Evolutionary conservation across 2,888 invertebrate genomes (phyloP).

Genomic region (Tridacna gigas): DNA sequence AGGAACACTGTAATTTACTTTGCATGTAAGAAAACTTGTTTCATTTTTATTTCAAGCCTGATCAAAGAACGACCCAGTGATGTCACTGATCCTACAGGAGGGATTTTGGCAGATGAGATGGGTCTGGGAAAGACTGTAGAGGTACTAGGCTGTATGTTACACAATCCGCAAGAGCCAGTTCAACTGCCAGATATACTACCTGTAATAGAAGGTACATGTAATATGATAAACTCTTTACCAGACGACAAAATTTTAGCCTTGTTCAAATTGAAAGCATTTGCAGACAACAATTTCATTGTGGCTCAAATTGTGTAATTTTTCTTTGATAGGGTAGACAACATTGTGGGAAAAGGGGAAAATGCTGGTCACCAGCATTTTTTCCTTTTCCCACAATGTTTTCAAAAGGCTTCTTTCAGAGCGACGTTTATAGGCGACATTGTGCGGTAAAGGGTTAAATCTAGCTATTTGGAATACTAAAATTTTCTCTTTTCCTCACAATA

Average conservation of each 20-base stretch:
- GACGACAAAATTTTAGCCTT: not conserved
- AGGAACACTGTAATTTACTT: too few species aligned
- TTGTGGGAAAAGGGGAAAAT: not conserved
- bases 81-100: slow-evolving; percentile 87
- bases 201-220: slow-evolving; percentile 46
- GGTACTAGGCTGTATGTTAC: slow-evolving; percentile 89
- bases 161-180: slow-evolving; percentile 85
- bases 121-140: slow-evolving; percentile 93
- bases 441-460: not conserved
- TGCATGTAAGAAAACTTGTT: not conserved
- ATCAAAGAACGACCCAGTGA: slow-evolving; percentile 83
- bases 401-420: not conserved
- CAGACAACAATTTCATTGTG: not conserved
- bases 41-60: slow-evolving; percentile 64
- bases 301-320: not conserved
- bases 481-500: too few species aligned
- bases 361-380: not conserved
- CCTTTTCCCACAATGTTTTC: not conserved
- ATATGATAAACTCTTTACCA: not conserved
- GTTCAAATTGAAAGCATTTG: not conserved
- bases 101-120: slow-evolving; percentile 93
- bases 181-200: slow-evolving; percentile 44
- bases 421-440: not conserved
- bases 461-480: not conserved
- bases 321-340: not conserved